Evolutionary conservation across 2,888 invertebrate genomes (phyloP).

Genomic region (Chloroclystis v-ata): DNA sequence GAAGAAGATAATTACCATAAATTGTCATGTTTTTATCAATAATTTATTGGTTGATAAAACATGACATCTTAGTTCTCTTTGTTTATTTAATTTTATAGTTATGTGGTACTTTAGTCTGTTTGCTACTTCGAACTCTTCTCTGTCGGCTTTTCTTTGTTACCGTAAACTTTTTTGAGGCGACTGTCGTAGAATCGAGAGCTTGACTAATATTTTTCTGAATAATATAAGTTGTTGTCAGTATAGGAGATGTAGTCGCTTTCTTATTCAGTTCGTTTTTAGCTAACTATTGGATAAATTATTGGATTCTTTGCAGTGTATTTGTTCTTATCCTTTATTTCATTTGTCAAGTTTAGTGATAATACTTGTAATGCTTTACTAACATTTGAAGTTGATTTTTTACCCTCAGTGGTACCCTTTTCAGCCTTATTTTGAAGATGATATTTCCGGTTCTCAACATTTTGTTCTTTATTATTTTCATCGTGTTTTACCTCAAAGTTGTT

Average conservation of each 20-base stretch:
- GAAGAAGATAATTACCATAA: too few relatives aligned
- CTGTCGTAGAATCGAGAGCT: slow-evolving; percentile 7
- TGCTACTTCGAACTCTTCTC: slow-evolving; percentile 32
- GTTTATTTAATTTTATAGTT: too few relatives aligned
- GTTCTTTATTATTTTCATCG: slow-evolving; percentile 22
- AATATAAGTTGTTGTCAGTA: too few relatives aligned
- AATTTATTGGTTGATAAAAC: too few relatives aligned
- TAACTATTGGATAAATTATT: slow-evolving; percentile 42
- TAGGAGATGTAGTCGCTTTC: background rate
- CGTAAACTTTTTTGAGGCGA: slow-evolving; percentile 16
- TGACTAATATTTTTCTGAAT: too few relatives aligned
- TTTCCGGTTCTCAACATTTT: slow-evolving; percentile 3
- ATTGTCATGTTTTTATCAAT: too few relatives aligned
- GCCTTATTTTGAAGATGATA: too few relatives aligned
- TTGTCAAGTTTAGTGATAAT: slow-evolving; percentile 35
- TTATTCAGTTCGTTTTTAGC: slow-evolving; percentile 29
- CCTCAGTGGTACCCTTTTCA: background rate
- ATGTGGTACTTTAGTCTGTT: slow-evolving; percentile 32
- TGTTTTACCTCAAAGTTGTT: slow-evolving; percentile 38
- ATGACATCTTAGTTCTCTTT: too few relatives aligned
- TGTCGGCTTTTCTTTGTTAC: slow-evolving; percentile 40
- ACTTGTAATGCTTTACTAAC: slow-evolving; percentile 13
- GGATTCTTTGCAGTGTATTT: slow-evolving; percentile 29
- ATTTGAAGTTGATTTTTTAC: background rate
- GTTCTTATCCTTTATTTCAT: slow-evolving; percentile 38